These are phyloP conservation scores for Neolamprologus modestus DNA, from an alignment of 2,113 vertebrate genomes.

Conservation along the genomic window DNA sequence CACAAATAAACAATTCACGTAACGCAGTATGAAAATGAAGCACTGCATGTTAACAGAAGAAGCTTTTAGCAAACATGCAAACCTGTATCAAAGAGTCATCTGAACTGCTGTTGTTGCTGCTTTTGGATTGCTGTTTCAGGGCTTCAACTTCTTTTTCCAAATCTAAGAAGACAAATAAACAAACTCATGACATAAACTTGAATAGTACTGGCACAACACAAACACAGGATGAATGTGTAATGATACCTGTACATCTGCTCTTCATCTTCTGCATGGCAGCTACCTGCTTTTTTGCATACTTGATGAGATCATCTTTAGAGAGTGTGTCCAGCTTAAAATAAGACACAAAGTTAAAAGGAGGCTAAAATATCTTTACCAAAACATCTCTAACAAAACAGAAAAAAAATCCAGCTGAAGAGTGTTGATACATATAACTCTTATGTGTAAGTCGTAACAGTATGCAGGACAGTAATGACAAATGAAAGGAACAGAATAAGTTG, in stretches of 20 bases:
- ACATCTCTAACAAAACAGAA: not conserved
- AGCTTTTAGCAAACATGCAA: not conserved
- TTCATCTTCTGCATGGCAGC: constrained; percentile 87
- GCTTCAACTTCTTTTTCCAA: constrained; percentile 84
- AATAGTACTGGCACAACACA: not conserved
- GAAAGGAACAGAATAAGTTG: not conserved
- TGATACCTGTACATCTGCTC: constrained; percentile 81
- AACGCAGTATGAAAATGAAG: not conserved
- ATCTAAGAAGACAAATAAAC: constrained; percentile 64
- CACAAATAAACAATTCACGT: not conserved
- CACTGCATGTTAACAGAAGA: not conserved
- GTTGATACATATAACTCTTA: not conserved
- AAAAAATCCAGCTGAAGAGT: not conserved
- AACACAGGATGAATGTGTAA: not conserved
- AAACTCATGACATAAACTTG: not conserved
- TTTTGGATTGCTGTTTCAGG: constrained; percentile 68
- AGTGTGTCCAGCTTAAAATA: constrained; percentile 82
- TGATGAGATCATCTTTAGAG: constrained; percentile 94
- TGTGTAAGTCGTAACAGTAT: not conserved
- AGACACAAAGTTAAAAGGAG: not conserved
- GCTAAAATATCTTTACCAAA: not conserved
- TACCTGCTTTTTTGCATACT: constrained; percentile 95
- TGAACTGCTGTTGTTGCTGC: constrained; percentile 56
- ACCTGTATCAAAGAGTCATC: constrained; percentile 85
- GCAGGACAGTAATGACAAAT: not conserved